Evolutionary conservation across 2,113 vertebrate genomes (phyloP), one percentile per base, ranked within the genome.

Genomic region (Atrichornis clamosus): DNA sequence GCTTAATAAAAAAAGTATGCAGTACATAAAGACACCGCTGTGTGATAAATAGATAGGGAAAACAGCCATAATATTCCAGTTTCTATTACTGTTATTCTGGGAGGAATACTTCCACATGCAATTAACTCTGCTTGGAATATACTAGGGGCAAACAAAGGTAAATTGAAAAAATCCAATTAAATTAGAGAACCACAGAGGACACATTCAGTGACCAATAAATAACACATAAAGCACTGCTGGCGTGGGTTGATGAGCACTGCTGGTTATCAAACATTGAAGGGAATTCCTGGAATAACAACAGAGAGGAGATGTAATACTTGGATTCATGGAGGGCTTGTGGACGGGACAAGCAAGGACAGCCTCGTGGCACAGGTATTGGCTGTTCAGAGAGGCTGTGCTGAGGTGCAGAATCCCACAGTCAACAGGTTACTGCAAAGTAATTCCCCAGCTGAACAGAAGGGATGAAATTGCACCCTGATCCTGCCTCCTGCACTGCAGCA

Each of bases 151-250:
- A 95, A 93, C 69, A 91, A 93, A 91, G 68, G 77, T 80, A 95
- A 92, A 92, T 64, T 60, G 76, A 93, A 93, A 96, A 93, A 93
- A 90, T 59, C 88, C 77, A 92, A 90, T 95, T 87, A 91, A 95
- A 96, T 90, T 78, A 89, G 32, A 77, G 46, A 88, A 39, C 73
- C 83, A 63, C 89, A 95, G 89, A 90, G 93, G 91, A 87, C 90
- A 81, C 33, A 79, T 89, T 75, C 47, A 52, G 56, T 87, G 80
- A 84, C 89, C 89, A 88, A 93, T 92, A 93, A 95, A 95, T 82
- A 92, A 95, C 64, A 62, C 21, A 64, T 39, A 84, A 95, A 89
- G 50, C 30, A 37, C 73, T 89, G 30, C n/a, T 69, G 35, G 27
- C 62, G 7, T 65, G 87, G 41, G 52, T 60, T 53, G 32, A 68